Conservation (phyloP, 2,888 invertebrate species). For the Lycophotia porphyrea region DNA sequence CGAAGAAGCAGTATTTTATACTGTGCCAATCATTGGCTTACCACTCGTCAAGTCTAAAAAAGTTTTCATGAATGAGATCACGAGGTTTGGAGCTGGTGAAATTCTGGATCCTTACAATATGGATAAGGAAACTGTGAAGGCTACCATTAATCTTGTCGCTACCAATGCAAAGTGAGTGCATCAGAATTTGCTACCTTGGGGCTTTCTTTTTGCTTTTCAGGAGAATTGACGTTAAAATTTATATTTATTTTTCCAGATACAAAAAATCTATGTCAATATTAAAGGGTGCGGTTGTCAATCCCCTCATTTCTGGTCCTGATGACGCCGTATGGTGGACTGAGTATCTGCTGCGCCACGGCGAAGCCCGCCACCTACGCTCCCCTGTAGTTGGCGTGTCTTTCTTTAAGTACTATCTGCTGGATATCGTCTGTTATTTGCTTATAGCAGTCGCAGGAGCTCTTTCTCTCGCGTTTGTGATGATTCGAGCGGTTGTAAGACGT, state of each 20-base stretch:
- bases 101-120: conserved; percentile 81
- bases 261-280: conserved; percentile 77
- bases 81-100: conserved; percentile 81
- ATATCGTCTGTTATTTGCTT: conserved; percentile 73
- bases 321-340: conserved; percentile 89
- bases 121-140: conserved; percentile 79
- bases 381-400: conserved; percentile 80
- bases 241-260: conserved; percentile 76
- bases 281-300: conserved; percentile 75
- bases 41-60: conserved; percentile 81
- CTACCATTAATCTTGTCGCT: conserved; percentile 75
- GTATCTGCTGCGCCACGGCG: conserved; percentile 86
- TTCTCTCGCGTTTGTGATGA: conserved; percentile 66
- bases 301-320: conserved; percentile 84
- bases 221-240: background rate
- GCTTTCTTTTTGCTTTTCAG: background rate
- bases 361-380: conserved; percentile 84
- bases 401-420: conserved; percentile 82
- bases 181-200: background rate
- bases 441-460: conserved; percentile 59
- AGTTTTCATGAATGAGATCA: conserved; percentile 82
- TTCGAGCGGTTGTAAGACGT: conserved; percentile 70
- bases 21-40: conserved; percentile 84
- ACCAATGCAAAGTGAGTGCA: conserved; percentile 77
- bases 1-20: conserved; percentile 86